These are phyloP conservation scores for Henricia sp. DNA, from an alignment of 53 echinoderm and acorn worm species.

Conservation along the genomic window DNA sequence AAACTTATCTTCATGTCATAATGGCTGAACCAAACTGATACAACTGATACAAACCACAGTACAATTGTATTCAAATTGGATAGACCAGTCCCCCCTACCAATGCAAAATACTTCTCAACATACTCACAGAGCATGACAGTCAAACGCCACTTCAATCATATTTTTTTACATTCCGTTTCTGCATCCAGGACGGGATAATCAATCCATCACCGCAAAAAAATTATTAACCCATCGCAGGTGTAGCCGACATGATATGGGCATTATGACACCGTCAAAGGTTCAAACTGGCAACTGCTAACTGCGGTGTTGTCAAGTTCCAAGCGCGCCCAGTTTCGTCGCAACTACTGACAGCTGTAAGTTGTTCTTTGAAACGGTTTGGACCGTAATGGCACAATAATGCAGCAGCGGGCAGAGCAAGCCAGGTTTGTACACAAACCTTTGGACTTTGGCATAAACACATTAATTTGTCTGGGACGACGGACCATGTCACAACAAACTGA, in stretches of 20 bases:
- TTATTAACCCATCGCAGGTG: neutral
- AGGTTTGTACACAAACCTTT: conserved; percentile 40
- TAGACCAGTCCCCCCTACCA: neutral
- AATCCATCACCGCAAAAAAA: too few relatives aligned
- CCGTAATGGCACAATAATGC: conserved; percentile 3
- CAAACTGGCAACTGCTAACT: neutral
- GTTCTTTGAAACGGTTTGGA: neutral
- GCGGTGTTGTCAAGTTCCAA: neutral
- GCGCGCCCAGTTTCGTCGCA: neutral
- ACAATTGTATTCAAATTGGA: conserved; percentile 32
- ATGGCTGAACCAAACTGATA: neutral
- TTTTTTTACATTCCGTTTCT: neutral
- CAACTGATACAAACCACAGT: neutral
- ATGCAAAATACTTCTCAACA: neutral
- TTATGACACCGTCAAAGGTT: conserved; percentile 1
- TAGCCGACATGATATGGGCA: neutral
- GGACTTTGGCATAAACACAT: conserved; percentile 30
- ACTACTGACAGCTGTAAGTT: conserved; percentile 9
- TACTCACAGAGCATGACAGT: neutral
- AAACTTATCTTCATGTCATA: too few relatives aligned
- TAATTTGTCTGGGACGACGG: conserved; percentile 15
- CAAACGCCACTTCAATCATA: neutral
- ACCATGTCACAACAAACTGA: too few relatives aligned
- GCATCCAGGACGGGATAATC: neutral
- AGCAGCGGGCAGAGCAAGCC: neutral